Percentiles rank a stretch among this genome's conserved stretches.
Conservation (phyloP, 2,888 invertebrate genomes). For the Lochmaea crataegi region DNA sequence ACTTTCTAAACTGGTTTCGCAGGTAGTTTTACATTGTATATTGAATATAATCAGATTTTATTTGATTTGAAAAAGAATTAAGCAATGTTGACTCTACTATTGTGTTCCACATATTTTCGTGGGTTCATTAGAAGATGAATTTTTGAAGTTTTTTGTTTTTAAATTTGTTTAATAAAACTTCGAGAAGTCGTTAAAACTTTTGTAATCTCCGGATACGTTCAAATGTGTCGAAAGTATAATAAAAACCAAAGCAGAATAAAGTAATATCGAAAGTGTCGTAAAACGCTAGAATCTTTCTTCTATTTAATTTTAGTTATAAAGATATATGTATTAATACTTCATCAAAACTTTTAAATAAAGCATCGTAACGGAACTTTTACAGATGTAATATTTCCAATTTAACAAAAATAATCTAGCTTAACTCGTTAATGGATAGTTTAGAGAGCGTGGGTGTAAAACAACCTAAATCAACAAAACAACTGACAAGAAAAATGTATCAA, state of each 20-base stretch:
- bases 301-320: conserved; percentile 5
- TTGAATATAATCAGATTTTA: too few species aligned
- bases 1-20: too few species aligned
- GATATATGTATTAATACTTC: conserved; percentile 1
- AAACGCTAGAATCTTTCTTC: conserved; percentile 12
- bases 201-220: conserved; percentile 21
- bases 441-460: too few species aligned
- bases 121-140: conserved; percentile 3
- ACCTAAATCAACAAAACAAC: too few species aligned
- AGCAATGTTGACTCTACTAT: neutral
- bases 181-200: conserved; percentile 19
- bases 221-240: conserved; percentile 23
- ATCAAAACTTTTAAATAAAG: conserved; percentile 1
- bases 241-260: conserved; percentile 14
- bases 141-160: conserved; percentile 13
- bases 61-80: too few species aligned
- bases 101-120: neutral
- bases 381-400: neutral
- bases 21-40: too few species aligned
- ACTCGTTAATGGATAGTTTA: too few species aligned
- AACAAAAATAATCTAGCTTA: neutral
- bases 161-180: conserved; percentile 17
- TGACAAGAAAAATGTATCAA: too few species aligned
- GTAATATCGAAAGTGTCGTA: conserved; percentile 23
- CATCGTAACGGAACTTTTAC: neutral